Evolutionary conservation across 2,888 invertebrate species (phyloP).

Genomic region (Ligdia adustata): DNA sequence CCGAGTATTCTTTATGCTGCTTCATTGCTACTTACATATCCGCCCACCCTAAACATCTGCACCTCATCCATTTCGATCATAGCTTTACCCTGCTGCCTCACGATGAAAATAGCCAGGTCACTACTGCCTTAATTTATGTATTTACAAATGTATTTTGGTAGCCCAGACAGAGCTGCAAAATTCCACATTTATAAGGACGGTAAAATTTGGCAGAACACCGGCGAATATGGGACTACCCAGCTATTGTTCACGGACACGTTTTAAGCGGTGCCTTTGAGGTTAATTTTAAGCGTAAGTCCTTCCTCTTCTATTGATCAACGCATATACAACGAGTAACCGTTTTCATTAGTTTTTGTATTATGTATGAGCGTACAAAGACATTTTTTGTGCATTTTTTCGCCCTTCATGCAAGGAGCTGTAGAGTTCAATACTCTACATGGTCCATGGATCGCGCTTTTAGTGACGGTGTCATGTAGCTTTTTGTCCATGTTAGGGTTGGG

Average conservation of each 20-base stretch:
- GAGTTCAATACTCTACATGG: neutral
- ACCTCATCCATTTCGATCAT: conserved; percentile 6
- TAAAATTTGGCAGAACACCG: conserved; percentile 28
- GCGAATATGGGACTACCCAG: conserved; percentile 35
- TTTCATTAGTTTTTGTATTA: neutral
- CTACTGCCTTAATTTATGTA: conserved; percentile 36
- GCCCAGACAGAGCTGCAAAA: conserved; percentile 30
- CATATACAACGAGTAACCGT: too few relatives aligned
- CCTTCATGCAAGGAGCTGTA: neutral
- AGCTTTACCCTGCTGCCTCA: neutral
- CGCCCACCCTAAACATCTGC: neutral
- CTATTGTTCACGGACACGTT: conserved; percentile 24
- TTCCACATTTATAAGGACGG: conserved; percentile 16
- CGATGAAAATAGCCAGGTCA: conserved; percentile 26
- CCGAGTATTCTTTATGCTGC: too few relatives aligned
- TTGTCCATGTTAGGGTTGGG: conserved; percentile 3
- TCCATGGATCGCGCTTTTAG: conserved; percentile 1
- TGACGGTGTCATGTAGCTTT: conserved; percentile 10
- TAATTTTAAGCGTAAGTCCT: conserved; percentile 23
- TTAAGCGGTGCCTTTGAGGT: conserved; percentile 15
- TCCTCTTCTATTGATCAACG: conserved; percentile 37
- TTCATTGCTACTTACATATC: too few relatives aligned
- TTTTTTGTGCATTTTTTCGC: neutral
- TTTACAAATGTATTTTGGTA: conserved; percentile 36
- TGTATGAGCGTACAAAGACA: neutral